A percentile compares a stretch with the other conserved stretches of the same genome.
phyloP scores from a whole-genome alignment of 2,888 invertebrate genomes.

The Athalia rosae region DNA sequence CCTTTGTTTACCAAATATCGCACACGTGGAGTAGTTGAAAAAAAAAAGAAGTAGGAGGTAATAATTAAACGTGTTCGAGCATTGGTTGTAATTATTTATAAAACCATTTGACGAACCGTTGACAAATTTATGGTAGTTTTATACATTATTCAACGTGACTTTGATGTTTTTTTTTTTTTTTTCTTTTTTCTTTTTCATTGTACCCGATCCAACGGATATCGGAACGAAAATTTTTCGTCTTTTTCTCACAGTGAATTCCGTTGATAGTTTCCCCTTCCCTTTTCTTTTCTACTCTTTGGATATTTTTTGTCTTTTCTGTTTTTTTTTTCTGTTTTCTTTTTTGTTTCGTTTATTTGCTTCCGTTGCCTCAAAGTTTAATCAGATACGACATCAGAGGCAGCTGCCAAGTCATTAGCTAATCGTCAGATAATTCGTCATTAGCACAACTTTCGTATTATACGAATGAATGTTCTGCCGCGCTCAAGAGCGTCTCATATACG shows the following conservation, averaged over 20 bases:
- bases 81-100: constrained; percentile 18
- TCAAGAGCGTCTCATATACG: too few species aligned
- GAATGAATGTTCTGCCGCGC: neutral
- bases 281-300: neutral
- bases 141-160: constrained; percentile 25
- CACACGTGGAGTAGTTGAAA: neutral
- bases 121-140: constrained; percentile 23
- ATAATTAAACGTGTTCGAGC: neutral
- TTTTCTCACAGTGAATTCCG: too few species aligned
- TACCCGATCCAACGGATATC: too few species aligned
- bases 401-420: constrained; percentile 37
- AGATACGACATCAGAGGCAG: constrained; percentile 5
- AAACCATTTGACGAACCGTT: neutral
- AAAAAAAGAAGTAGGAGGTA: neutral
- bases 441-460: constrained; percentile 17
- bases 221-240: too few species aligned
- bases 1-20: constrained; percentile 8
- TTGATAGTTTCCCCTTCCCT: too few species aligned
- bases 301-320: neutral
- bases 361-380: constrained; percentile 9
- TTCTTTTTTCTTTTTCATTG: neutral
- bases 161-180: neutral
- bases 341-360: neutral
- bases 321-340: neutral
- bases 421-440: constrained; percentile 38